Conservation (phyloP, 2,797 vertebrate genomes). For the Neostethus bicornis region DNA sequence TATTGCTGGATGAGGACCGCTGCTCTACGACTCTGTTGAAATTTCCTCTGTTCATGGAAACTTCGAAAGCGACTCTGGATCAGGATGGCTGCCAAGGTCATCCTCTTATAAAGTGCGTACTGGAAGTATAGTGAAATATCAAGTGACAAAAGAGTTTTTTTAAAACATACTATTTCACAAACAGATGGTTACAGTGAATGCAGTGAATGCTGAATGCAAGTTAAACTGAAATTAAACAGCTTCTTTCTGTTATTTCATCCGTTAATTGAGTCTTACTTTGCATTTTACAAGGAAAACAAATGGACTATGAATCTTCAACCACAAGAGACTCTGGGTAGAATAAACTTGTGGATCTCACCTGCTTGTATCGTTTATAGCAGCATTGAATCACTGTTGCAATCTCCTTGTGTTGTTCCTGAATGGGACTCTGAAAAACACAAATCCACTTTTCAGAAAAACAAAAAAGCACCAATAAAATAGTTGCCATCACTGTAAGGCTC, state of each 20-base stretch:
- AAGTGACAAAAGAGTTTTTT: not conserved
- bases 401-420: slow-evolving; percentile 96
- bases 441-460: slow-evolving; percentile 15
- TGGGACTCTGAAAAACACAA: slow-evolving; percentile 73
- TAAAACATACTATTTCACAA: not conserved
- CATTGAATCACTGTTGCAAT: slow-evolving; percentile 96
- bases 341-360: slow-evolving; percentile 81
- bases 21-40: slow-evolving; percentile 96
- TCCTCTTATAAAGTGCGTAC: slow-evolving; percentile 99
- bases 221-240: not conserved
- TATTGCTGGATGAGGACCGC: slow-evolving; percentile 99
- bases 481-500: not conserved
- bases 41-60: slow-evolving; percentile 97
- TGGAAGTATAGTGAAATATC: slow-evolving; percentile 52
- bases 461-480: slow-evolving; percentile 3
- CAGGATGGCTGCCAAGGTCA: slow-evolving; percentile 99
- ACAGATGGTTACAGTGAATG: not conserved
- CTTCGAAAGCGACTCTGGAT: slow-evolving; percentile 99
- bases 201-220: not conserved
- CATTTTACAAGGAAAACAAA: not conserved
- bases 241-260: not conserved
- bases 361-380: slow-evolving; percentile 98
- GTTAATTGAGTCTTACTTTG: not conserved
- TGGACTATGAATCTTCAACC: not conserved
- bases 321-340: not conserved